These are phyloP conservation scores for Rhogogaster chlorosoma DNA, from an alignment of 2,888 invertebrate species.

Conservation along the genomic window DNA sequence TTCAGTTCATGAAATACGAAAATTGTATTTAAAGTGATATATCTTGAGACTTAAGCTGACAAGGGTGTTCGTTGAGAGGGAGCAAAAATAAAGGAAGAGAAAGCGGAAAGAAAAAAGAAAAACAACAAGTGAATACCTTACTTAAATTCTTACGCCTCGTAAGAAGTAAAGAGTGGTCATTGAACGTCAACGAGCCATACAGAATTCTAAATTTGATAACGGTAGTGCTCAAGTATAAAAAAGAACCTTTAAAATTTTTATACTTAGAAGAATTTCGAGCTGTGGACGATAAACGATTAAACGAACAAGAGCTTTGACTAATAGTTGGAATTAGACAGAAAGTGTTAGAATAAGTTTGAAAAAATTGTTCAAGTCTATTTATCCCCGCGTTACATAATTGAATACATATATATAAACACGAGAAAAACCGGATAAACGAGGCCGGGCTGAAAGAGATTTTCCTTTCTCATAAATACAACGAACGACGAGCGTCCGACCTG, in stretches of 20 bases:
- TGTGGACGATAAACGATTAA: background rate
- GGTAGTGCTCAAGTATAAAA: background rate
- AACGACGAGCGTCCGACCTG: conserved; percentile 1
- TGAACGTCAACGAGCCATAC: conserved; percentile 10
- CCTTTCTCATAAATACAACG: background rate
- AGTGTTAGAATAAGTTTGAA: background rate
- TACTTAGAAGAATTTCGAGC: background rate
- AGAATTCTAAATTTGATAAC: background rate
- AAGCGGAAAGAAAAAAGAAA: background rate
- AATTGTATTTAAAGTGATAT: background rate
- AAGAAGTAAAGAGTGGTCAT: background rate
- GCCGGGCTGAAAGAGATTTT: background rate
- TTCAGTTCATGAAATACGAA: background rate
- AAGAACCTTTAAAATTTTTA: background rate
- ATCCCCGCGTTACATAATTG: background rate
- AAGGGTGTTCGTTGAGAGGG: background rate
- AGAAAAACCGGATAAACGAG: background rate
- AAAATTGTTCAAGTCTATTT: background rate
- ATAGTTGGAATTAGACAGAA: background rate
- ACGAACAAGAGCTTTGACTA: background rate
- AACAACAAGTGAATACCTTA: background rate
- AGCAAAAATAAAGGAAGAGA: background rate
- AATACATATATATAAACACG: background rate
- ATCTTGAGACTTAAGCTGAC: background rate
- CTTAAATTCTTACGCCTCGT: background rate